Base-by-base conservation (phyloP, 2,113 vertebrate genomes). In the Cyanocitta stelleri region DNA sequence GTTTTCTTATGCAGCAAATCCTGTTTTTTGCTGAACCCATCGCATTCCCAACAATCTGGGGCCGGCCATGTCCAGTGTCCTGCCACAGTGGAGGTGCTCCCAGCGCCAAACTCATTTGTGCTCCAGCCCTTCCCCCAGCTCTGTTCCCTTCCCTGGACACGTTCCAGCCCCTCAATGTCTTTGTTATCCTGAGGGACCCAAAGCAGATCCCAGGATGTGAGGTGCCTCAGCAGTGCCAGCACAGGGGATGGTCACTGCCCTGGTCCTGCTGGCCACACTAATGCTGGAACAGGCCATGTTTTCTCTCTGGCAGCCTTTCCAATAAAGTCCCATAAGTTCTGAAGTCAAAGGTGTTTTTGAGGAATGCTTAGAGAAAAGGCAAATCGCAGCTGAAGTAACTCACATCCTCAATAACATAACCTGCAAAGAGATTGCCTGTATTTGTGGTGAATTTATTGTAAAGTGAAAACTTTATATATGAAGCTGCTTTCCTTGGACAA, bases 41-140 rank as follows among this genome's bases (percentile, higher is more conserved):
- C 2, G 1, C 0, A 2, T 46, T 75, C 39, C 26, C 39, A 51
- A 0, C 10, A 18, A 11, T 3, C 43, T 62, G 29, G 14, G n/a
- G 15, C 0, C 0, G 33, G 16, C 11, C 32, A 2, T 3, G 3
- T 15, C 39, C 39, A 11, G 26, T 21, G 43, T 0, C 12, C 22
- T 44, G n/a, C 7, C 16, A 1, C 3, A 3, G 9, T 3, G 13
- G 21, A 75, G 8, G 0, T 16, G 29, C 17, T 66, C 14, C 51
- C 37, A 33, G 54, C 11, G 43, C 32, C 49, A 6, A 12, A 11
- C 11, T 29, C 29, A 71, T 0, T 3, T 48, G 41, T 56, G 41
- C 7, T 13, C 58, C 76, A 58, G 46, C 11, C 52, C 68, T 24
- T 67, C 54, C 11, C 19, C n/a, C 69, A 22, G 6, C 4, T 26